Percentiles rank a stretch among this genome's conserved stretches.
These are phyloP conservation scores for Ciona savignyi DNA, from an alignment of 23 tunicate genomes.

Conservation along the genomic window DNA sequence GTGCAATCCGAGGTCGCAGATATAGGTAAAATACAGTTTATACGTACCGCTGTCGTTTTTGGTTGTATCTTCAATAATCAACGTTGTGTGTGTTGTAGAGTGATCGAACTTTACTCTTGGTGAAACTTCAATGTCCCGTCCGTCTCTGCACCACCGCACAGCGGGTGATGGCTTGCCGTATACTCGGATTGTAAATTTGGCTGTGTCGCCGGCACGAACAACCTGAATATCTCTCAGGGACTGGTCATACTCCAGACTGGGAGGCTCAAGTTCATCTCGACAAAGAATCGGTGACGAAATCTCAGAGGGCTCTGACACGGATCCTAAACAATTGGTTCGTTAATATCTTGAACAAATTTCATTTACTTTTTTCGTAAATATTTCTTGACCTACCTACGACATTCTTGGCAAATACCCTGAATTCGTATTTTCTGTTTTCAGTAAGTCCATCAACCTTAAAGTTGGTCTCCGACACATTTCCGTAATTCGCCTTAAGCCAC, in stretches of 20 bases:
- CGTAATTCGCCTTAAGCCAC: constrained; percentile 83
- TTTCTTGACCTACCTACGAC: constrained; percentile 52
- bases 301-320: constrained; percentile 79
- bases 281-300: constrained; percentile 56
- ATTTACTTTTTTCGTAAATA: too few species aligned
- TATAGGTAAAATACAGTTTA: too few species aligned
- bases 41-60: constrained; percentile 60
- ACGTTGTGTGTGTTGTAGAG: constrained; percentile 40
- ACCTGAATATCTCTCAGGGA: constrained; percentile 37
- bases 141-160: constrained; percentile 61
- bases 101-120: constrained; percentile 62
- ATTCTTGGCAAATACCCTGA: constrained; percentile 85
- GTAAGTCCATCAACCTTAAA: constrained; percentile 76
- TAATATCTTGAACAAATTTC: constrained; percentile 5
- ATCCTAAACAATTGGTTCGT: constrained; percentile 26
- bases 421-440: constrained; percentile 65
- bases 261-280: constrained; percentile 79
- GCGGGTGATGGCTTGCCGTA: constrained; percentile 93
- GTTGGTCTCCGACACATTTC: constrained; percentile 57
- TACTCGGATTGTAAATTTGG: constrained; percentile 48
- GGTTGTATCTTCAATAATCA: constrained; percentile 54
- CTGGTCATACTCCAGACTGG: constrained; percentile 73
- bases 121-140: constrained; percentile 40
- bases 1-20: too few species aligned
- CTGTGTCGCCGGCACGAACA: constrained; percentile 56